A percentile compares a stretch with the other conserved stretches of the same genome.
These are phyloP conservation scores for Microctenopoma lineatum DNA, from an alignment of 2,797 vertebrate genomes.

Conservation along the genomic window DNA sequence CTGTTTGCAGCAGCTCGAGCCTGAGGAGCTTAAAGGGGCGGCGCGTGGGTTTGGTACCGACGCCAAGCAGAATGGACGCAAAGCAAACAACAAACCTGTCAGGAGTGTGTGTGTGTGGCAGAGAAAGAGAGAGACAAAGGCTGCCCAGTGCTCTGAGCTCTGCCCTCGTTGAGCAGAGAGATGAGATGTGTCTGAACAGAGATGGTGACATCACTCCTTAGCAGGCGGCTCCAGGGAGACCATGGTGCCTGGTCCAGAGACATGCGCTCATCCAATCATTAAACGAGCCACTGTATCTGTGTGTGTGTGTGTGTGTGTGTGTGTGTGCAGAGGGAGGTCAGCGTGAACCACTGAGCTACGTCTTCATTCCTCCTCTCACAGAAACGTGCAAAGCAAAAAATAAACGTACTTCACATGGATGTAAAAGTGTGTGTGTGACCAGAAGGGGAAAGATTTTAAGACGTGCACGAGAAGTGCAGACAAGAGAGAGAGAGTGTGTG, in stretches of 20 bases:
- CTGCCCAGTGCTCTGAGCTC: constrained; percentile 43
- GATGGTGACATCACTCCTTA: constrained; percentile 76
- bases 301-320: constrained; percentile 14
- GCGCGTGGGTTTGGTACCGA: no score
- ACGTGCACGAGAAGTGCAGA: constrained; percentile 16
- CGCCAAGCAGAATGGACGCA: not conserved
- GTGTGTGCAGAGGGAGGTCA: constrained; percentile 54
- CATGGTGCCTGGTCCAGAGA: constrained; percentile 46
- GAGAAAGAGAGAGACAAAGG: constrained; percentile 35
- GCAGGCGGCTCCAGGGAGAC: constrained; percentile 67
- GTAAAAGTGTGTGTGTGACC: not conserved
- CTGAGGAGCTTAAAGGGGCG: no score
- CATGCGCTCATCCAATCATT: constrained; percentile 62
- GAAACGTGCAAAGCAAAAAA: no score
- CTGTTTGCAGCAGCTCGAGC: no score
- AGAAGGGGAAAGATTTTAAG: constrained; percentile 19
- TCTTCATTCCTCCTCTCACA: no score
- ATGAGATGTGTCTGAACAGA: constrained; percentile 70
- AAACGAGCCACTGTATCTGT: constrained; percentile 33
- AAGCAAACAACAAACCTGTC: constrained; percentile 1
- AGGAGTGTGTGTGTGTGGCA: constrained; percentile 5
- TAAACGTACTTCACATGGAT: no score
- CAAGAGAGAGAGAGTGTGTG: constrained; percentile 1
- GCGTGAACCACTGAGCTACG: not conserved
- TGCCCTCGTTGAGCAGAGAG: constrained; percentile 66